A percentile compares a stretch with the other conserved stretches of the same genome.
These are phyloP conservation scores for Spatula clypeata DNA, from an alignment of 2,797 vertebrate species.

Conservation along the genomic window DNA sequence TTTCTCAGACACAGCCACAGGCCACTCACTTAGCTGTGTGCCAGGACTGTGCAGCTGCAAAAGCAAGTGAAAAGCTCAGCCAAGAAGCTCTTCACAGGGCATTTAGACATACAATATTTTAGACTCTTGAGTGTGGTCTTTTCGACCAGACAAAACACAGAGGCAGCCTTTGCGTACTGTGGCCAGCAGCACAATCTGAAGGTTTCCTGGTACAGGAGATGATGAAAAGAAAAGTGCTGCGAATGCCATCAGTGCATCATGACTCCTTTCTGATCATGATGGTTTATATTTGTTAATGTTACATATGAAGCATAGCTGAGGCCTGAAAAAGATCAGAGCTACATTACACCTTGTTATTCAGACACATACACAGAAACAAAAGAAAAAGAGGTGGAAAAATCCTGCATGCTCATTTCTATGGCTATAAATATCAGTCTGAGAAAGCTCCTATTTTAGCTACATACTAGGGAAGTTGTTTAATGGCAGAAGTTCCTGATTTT, in stretches of 20 bases:
- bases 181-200: neutral
- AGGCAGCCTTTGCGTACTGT: neutral
- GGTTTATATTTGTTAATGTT: neutral
- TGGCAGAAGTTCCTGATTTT: neutral
- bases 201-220: neutral
- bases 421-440: neutral
- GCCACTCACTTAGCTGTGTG: neutral
- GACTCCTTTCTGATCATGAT: neutral
- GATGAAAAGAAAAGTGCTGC: neutral
- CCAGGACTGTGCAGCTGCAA: constrained; percentile 44
- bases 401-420: neutral
- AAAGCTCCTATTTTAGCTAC: neutral
- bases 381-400: neutral
- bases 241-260: neutral
- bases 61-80: constrained; percentile 2
- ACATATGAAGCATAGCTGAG: neutral
- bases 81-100: neutral
- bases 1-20: constrained; percentile 25
- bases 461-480: neutral
- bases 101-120: constrained; percentile 19
- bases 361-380: neutral
- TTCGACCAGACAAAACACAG: constrained; percentile 24
- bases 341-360: neutral
- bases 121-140: neutral
- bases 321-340: neutral